Conservation (phyloP, 37 sponge, comb jelly and placozoan species). For the Mnemiopsis leidyi region DNA sequence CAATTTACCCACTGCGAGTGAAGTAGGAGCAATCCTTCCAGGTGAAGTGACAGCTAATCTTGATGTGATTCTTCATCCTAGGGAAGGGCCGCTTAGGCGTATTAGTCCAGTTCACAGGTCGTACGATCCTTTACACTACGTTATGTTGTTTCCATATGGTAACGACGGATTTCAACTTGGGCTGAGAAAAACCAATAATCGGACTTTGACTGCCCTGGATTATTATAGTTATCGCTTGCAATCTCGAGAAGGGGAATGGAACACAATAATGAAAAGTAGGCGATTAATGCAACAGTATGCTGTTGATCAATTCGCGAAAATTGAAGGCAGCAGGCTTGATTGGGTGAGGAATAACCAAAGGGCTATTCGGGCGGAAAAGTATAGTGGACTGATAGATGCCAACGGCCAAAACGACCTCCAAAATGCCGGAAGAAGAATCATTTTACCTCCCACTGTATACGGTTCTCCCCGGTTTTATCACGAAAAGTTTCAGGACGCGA, state of each 20-base stretch:
- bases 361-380: neutral
- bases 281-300: neutral
- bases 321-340: neutral
- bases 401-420: neutral
- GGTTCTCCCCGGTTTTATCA: neutral
- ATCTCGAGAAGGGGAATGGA: neutral
- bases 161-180: neutral
- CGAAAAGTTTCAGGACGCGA: neutral
- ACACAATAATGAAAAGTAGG: neutral
- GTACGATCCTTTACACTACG: conserved; percentile 24
- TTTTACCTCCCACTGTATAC: conserved; percentile 1
- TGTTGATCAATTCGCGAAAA: neutral
- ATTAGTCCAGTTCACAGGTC: neutral
- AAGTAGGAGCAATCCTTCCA: conserved; percentile 12
- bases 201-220: neutral
- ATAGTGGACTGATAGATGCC: neutral
- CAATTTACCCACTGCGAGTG: neutral
- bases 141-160: conserved; percentile 4
- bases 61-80: neutral
- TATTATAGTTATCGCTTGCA: neutral
- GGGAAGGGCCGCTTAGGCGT: neutral
- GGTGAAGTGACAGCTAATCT: neutral
- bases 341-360: neutral
- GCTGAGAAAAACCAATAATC: neutral
- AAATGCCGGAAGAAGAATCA: neutral